A percentile compares a stretch with the other conserved stretches of the same genome.
phyloP scores from a whole-genome alignment of 2,797 vertebrate species.

The Sebastes trivittatus region DNA sequence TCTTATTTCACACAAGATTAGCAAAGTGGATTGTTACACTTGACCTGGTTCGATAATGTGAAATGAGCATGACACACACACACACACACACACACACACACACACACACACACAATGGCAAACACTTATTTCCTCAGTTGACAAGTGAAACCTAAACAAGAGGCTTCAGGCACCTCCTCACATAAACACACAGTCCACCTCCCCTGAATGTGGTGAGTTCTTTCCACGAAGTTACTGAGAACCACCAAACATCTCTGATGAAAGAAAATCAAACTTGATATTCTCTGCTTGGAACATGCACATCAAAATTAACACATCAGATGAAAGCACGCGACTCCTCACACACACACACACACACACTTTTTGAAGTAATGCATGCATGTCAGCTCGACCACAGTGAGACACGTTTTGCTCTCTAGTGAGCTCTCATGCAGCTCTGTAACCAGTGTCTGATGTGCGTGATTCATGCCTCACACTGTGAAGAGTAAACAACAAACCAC shows the following conservation, averaged over 20 bases:
- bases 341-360: background rate
- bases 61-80: background rate
- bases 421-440: constrained; percentile 17
- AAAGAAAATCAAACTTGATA: constrained; percentile 37
- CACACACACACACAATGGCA: background rate
- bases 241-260: background rate
- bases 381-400: background rate
- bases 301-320: background rate
- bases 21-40: constrained; percentile 19
- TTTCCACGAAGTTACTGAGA: background rate
- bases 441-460: constrained; percentile 38
- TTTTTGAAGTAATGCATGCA: constrained; percentile 17
- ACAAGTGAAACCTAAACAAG: constrained; percentile 37
- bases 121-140: background rate
- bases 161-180: background rate
- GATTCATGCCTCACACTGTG: constrained; percentile 37
- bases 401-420: constrained; percentile 20
- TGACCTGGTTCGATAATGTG: background rate
- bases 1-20: constrained; percentile 37
- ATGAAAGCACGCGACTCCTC: background rate
- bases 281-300: background rate
- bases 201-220: background rate
- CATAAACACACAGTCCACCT: constrained; percentile 21
- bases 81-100: background rate
- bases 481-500: constrained; percentile 56